These are phyloP conservation scores for Geodia barretti DNA, from an alignment of 37 sponge, comb jelly and placozoan genomes.

Conservation along the genomic window DNA sequence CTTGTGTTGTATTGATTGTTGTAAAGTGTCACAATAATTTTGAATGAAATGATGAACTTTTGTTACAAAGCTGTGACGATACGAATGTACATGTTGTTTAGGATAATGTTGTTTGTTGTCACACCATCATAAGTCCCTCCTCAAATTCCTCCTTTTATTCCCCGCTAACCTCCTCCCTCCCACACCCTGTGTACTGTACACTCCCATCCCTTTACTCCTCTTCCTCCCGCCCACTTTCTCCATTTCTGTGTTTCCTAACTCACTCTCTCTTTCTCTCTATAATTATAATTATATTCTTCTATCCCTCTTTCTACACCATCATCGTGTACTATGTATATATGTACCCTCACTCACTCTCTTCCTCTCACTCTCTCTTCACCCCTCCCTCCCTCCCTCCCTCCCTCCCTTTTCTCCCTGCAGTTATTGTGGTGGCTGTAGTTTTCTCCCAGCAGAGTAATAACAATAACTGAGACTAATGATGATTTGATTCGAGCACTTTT, in stretches of 20 bases:
- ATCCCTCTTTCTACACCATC: slow-evolving; percentile 9
- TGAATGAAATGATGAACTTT: too few relatives aligned
- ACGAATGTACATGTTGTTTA: too few relatives aligned
- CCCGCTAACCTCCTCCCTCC: too few relatives aligned
- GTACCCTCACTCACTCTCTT: slow-evolving; percentile 23
- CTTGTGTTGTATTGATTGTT: not conserved
- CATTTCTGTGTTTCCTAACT: slow-evolving; percentile 1
- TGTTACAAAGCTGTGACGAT: too few relatives aligned
- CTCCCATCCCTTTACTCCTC: not conserved
- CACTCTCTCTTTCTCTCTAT: slow-evolving; percentile 24
- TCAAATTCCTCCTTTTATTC: too few relatives aligned
- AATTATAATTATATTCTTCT: slow-evolving; percentile 21
- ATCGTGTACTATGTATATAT: not conserved
- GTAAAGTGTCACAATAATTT: not conserved
- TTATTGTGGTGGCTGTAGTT: too few relatives aligned
- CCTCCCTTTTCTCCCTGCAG: not conserved
- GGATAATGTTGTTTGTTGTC: not conserved
- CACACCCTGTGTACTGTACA: too few relatives aligned
- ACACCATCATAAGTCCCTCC: too few relatives aligned
- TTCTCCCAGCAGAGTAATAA: too few relatives aligned
- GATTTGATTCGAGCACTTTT: too few relatives aligned
- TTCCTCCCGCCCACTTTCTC: slow-evolving; percentile 8
- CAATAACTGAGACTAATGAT: too few relatives aligned
- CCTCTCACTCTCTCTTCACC: slow-evolving; percentile 20
- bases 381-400: not conserved